phyloP scores from a whole-genome alignment of 1,140 invertebrate genomes.

The Saccostrea cuccullata region DNA sequence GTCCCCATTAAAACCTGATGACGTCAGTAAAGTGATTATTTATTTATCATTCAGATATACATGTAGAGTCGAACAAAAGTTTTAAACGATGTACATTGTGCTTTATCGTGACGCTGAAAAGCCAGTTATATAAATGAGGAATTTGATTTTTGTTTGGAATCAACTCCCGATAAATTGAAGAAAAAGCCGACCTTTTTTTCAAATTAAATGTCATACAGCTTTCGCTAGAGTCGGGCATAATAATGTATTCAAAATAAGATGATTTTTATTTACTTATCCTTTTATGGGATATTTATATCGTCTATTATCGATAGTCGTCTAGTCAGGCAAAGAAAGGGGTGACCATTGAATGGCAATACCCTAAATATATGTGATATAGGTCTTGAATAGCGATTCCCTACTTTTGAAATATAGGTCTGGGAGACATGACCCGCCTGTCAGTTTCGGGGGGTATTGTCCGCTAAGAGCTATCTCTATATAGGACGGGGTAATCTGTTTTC shows the following conservation, averaged over 20 bases:
- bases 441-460: too few species aligned
- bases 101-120: background rate
- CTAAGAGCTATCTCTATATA: too few species aligned
- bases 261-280: background rate
- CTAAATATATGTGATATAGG: too few species aligned
- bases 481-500: too few species aligned
- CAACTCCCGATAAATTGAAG: background rate
- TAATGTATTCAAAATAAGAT: background rate
- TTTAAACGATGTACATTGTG: background rate
- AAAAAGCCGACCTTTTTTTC: background rate
- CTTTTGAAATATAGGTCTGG: too few species aligned
- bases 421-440: too few species aligned
- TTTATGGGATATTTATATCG: background rate
- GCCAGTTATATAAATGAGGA: background rate
- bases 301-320: background rate
- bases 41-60: constrained; percentile 24
- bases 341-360: background rate
- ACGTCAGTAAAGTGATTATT: background rate
- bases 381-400: too few species aligned
- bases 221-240: background rate
- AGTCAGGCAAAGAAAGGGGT: background rate
- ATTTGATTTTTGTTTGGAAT: background rate
- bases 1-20: background rate
- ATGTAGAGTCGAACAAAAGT: background rate
- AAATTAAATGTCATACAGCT: constrained; percentile 16